A percentile compares a stretch with the other conserved stretches of the same genome.
phyloP scores from a whole-genome alignment of 1,140 invertebrate species.

The Thaumetopoea pityocampa region DNA sequence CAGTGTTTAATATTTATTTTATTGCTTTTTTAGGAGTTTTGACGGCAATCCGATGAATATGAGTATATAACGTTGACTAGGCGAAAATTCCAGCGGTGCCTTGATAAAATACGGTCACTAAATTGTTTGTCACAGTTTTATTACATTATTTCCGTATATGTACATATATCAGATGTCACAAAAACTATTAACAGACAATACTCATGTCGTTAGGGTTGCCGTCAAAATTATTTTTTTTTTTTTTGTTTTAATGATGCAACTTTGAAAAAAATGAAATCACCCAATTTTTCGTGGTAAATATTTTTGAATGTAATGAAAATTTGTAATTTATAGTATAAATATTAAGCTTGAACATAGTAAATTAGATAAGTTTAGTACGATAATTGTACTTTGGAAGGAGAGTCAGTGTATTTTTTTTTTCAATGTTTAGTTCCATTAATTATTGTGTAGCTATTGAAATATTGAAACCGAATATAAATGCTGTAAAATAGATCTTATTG shows the following conservation, averaged over 20 bases:
- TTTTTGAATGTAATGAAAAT: constrained; percentile 56
- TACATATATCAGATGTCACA: no score
- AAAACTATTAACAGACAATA: no score
- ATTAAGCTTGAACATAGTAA: constrained; percentile 67
- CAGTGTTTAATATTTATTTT: no score
- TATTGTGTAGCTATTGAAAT: constrained; percentile 68
- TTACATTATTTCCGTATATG: no score
- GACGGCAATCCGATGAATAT: no score
- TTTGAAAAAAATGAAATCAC: constrained; percentile 8
- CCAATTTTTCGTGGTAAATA: constrained; percentile 42
- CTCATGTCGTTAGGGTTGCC: no score
- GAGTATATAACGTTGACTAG: no score
- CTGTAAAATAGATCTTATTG: constrained; percentile 58
- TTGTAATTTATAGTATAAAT: constrained; percentile 67
- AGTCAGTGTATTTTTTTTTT: constrained; percentile 70
- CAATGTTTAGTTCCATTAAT: constrained; percentile 67
- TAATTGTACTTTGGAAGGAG: constrained; percentile 47
- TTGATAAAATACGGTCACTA: no score
- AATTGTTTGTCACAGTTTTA: no score
- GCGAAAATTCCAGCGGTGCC: no score
- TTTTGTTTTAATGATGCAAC: not conserved
- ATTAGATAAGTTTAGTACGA: constrained; percentile 62
- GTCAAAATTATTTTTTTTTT: constrained; percentile 5
- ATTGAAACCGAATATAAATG: constrained; percentile 73
- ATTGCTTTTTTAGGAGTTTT: no score